These are phyloP conservation scores for Phylloscopus whistleri DNA, from an alignment of 2,113 vertebrate species.

Conservation along the genomic window DNA sequence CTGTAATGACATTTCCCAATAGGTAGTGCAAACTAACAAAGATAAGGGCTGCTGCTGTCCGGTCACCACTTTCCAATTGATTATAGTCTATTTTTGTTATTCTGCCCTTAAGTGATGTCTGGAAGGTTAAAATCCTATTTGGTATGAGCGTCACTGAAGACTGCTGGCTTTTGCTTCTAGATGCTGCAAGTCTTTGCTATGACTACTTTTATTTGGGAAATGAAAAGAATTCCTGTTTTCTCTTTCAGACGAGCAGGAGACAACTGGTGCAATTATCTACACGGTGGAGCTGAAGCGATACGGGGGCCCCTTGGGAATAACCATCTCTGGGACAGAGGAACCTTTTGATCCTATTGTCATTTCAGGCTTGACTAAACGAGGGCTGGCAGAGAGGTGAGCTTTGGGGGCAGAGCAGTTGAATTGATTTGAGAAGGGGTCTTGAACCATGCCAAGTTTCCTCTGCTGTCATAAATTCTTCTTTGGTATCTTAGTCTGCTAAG, in stretches of 20 bases:
- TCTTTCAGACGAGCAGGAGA: constrained; percentile 91
- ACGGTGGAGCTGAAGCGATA: constrained; percentile 94
- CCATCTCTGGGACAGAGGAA: constrained; percentile 96
- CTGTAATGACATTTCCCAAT: constrained; percentile 54
- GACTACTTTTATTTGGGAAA: background rate
- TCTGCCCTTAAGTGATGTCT: constrained; percentile 25
- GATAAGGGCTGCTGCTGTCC: constrained; percentile 8
- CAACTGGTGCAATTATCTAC: constrained; percentile 92
- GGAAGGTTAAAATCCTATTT: constrained; percentile 17
- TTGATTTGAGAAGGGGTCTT: background rate
- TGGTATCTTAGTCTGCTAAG: background rate
- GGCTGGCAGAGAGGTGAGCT: constrained; percentile 93
- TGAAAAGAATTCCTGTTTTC: background rate
- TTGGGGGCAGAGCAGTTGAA: background rate
- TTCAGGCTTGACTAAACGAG: constrained; percentile 91
- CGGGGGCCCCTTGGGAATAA: constrained; percentile 93
- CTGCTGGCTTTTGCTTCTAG: background rate
- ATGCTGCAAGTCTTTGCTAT: background rate
- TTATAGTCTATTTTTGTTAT: constrained; percentile 41
- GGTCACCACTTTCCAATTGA: constrained; percentile 20
- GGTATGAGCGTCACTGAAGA: background rate
- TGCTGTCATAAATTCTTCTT: background rate
- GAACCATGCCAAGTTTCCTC: background rate
- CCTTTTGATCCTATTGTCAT: constrained; percentile 97
- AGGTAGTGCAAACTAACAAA: constrained; percentile 20